Conservation (phyloP, 53 echinoderm and acorn worm species). For the Patiria pectinifera region DNA sequence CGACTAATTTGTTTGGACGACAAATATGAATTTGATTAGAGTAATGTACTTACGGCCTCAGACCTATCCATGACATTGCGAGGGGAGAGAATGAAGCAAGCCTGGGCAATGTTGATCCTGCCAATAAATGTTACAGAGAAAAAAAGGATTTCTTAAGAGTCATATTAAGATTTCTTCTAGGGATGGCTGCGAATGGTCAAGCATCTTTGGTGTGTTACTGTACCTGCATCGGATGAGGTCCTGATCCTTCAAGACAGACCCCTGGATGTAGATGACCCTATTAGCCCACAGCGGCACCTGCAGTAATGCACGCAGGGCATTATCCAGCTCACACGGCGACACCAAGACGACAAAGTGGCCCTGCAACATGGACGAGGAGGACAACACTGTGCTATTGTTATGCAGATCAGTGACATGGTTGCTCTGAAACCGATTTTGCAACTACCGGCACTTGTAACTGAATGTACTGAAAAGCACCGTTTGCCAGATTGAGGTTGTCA, state of each 20-base stretch:
- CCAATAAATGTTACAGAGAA: no score
- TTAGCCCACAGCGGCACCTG: slow-evolving; percentile 97
- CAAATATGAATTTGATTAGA: not conserved
- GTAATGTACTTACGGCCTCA: slow-evolving; percentile 83
- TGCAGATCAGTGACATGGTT: no score
- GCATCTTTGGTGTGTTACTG: not conserved
- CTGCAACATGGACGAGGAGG: slow-evolving; percentile 47
- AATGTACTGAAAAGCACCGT: no score
- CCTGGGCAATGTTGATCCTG: slow-evolving; percentile 97
- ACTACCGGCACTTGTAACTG: no score
- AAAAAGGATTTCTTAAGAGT: not conserved
- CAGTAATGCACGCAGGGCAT: slow-evolving; percentile 79
- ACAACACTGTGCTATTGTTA: no score
- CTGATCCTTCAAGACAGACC: slow-evolving; percentile 90
- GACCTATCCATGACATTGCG: slow-evolving; percentile 94
- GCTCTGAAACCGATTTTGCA: no score
- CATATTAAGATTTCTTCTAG: no score
- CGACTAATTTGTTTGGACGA: not conserved
- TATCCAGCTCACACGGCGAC: slow-evolving; percentile 92
- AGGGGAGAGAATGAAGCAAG: slow-evolving; percentile 93
- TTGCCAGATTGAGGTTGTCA: no score
- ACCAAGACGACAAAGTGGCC: slow-evolving; percentile 93
- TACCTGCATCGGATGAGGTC: slow-evolving; percentile 95
- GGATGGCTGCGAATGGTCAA: no score
- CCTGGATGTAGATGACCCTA: slow-evolving; percentile 97